A percentile compares a stretch with the other conserved stretches of the same genome.
These are phyloP conservation scores for Montipora capitata DNA, from an alignment of 92 coral and sea anemone species.

Conservation along the genomic window DNA sequence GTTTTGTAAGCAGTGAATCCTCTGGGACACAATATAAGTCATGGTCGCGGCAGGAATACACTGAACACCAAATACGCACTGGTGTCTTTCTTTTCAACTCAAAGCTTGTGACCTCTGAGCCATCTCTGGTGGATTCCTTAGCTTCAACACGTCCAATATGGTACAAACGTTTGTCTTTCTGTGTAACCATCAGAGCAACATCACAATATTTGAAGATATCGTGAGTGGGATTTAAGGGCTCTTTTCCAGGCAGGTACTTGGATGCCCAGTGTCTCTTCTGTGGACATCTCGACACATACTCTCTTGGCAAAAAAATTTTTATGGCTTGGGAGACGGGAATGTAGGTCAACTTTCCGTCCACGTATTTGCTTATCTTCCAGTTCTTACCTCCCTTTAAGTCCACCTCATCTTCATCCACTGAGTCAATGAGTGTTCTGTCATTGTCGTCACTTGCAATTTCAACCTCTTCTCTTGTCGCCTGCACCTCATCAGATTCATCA, in stretches of 20 bases:
- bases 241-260: constrained; percentile 41
- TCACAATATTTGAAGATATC: constrained; percentile 46
- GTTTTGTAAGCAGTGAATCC: constrained; percentile 50
- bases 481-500: background rate
- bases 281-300: constrained; percentile 27
- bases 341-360: constrained; percentile 33
- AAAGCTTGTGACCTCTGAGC: no score
- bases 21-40: no score
- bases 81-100: no score
- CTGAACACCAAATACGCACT: no score
- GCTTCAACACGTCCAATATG: no score
- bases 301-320: constrained; percentile 38
- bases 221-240: constrained; percentile 37
- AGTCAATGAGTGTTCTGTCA: no score
- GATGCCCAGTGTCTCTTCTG: constrained; percentile 51
- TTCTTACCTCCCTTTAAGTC: constrained; percentile 6
- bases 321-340: constrained; percentile 41
- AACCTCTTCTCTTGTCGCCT: background rate
- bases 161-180: no score
- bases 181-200: constrained; percentile 33
- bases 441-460: no score
- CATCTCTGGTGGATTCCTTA: no score
- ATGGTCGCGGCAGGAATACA: no score
- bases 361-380: constrained; percentile 52
- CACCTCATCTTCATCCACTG: constrained; percentile 4